Base-by-base conservation (phyloP, 2,113 vertebrate genomes). In the Alouatta palliata region DNA sequence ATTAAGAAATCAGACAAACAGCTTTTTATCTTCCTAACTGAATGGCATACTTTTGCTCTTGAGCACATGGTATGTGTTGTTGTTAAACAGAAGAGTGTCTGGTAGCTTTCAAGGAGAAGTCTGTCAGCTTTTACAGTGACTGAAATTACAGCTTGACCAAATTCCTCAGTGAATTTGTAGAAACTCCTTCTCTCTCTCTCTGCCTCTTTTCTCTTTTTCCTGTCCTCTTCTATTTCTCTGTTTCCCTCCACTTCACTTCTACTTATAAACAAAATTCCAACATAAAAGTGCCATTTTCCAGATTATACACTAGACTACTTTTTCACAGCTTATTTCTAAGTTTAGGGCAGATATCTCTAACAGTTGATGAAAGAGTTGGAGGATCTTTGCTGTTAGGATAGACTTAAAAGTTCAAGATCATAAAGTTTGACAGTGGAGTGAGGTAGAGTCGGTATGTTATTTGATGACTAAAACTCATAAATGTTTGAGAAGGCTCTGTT, bases 21-120 rank as follows among this genome's bases (percentile, higher is more conserved):
- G 3, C 43, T 54, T 86, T 95, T 81, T 87, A 6, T 84, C 47
- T 87, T 94, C 37, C 30, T 90, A 71, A 80, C 17, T 94, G 30
- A 96, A 95, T 2, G 30, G 35, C 45, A 96, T 61, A 66, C 30
- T 40, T 91, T 43, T 87, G 37, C 6, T 70, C 49, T 95, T 85
- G 58, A 61, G 76, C 32, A 87, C 20, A 56, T 94, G 45, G 40
- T 66, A 30, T 66, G 23, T 76, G 64, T 73, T 94, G 75, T 84
- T 91, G 25, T 92, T 94, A 87, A 96, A 80, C 11, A 92, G 66
- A 83, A 13, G 37, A 82, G 56, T 89, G 58, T 88, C 91, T 96
- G 79, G 81, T 95, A 81, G 90, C 56, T 85, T 94, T 96, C 88
- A 95, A 0, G 47, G 70, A 85, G 92, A 96, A 94, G 32, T 71